phyloP scores from a whole-genome alignment of 2,113 vertebrate genomes.

The Petaurus breviceps region DNA sequence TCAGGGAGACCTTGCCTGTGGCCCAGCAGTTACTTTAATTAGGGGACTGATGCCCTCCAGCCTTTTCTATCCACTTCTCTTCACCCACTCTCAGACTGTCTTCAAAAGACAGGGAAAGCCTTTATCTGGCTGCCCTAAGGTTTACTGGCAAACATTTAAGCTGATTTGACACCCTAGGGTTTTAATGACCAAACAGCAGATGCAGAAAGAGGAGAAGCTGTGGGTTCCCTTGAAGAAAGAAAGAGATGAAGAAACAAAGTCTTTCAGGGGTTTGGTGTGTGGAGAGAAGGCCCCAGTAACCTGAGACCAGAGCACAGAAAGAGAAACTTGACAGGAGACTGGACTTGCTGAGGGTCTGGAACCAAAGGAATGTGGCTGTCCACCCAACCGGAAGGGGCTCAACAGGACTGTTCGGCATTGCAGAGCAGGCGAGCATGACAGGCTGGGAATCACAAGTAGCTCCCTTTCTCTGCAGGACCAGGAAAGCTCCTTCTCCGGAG shows the following conservation, averaged over 20 bases:
- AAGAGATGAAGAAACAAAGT: constrained; percentile 4
- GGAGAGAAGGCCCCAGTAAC: constrained; percentile 42
- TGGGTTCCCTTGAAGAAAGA: constrained; percentile 49
- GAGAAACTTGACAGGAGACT: not conserved
- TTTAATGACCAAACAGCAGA: constrained; percentile 71
- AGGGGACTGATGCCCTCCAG: constrained; percentile 23
- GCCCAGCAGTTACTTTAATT: constrained; percentile 4
- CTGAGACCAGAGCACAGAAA: not conserved
- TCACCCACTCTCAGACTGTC: constrained; percentile 17
- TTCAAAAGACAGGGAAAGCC: constrained; percentile 36
- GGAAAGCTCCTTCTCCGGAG: constrained; percentile 14
- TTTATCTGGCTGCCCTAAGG: constrained; percentile 44
- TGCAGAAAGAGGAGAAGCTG: constrained; percentile 55
- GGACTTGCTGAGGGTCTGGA: not conserved
- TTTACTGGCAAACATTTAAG: constrained; percentile 61
- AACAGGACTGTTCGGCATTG: not conserved
- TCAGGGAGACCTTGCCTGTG: not conserved
- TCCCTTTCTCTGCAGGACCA: not conserved
- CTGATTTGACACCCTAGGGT: constrained; percentile 57
- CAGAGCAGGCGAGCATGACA: too few relatives aligned
- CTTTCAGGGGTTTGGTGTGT: not conserved
- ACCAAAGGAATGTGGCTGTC: not conserved
- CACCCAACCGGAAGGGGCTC: not conserved
- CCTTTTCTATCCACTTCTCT: constrained; percentile 38
- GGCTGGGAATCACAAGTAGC: not conserved